phyloP scores from a whole-genome alignment of 2,888 invertebrate genomes.

The Tinea pellionella region DNA sequence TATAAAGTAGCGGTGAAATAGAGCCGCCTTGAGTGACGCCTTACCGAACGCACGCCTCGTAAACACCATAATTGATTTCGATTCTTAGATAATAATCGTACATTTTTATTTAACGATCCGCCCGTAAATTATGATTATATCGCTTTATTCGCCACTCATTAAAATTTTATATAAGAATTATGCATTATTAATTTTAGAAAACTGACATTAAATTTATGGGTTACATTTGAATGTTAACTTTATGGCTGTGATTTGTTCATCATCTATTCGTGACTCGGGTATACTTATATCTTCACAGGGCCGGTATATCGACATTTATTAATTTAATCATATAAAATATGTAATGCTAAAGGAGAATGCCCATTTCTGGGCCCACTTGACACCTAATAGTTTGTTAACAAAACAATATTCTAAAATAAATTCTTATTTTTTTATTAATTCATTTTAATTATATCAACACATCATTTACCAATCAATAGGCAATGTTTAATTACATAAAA shows the following conservation, averaged over 20 bases:
- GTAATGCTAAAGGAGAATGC: too few relatives aligned
- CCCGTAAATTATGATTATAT: conserved; percentile 52
- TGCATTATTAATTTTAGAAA: conserved; percentile 63
- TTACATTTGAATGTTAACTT: background rate
- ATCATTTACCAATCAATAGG: too few relatives aligned
- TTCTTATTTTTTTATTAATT: too few relatives aligned
- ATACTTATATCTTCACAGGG: background rate
- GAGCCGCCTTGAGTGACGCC: background rate
- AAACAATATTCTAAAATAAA: too few relatives aligned
- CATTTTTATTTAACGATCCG: conserved; percentile 37
- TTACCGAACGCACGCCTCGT: background rate
- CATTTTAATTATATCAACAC: too few relatives aligned
- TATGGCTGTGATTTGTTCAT: background rate
- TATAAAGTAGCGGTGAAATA: background rate
- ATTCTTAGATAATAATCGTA: conserved; percentile 22
- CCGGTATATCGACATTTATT: background rate
- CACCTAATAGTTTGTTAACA: too few relatives aligned
- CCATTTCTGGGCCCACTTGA: too few relatives aligned
- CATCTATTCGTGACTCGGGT: background rate
- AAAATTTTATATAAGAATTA: conserved; percentile 58
- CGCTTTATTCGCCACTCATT: conserved; percentile 62
- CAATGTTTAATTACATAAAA: too few relatives aligned
- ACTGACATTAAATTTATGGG: conserved; percentile 43
- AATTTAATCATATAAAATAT: too few relatives aligned
- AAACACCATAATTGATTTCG: conserved; percentile 14